Percentiles rank a stretch among this genome's conserved stretches.
Evolutionary conservation across 92 coral and sea anemone species (phyloP).

Genomic region (Porites lobata): DNA sequence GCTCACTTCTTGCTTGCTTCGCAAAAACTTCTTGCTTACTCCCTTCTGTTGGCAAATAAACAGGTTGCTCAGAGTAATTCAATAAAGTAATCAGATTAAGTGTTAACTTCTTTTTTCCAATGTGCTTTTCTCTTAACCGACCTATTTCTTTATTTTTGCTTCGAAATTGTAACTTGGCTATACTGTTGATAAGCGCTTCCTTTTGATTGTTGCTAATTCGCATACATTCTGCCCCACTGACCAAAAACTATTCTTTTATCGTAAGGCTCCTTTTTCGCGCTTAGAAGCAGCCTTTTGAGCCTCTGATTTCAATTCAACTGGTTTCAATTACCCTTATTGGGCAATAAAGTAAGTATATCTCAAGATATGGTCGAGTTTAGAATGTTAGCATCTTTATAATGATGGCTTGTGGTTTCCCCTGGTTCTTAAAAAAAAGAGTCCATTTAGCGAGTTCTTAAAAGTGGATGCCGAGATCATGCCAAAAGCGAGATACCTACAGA

Average conservation of each 20-base stretch:
- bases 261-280: not conserved
- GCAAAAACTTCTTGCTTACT: not conserved
- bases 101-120: too few relatives aligned
- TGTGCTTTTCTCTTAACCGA: too few relatives aligned
- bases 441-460: conserved; percentile 23
- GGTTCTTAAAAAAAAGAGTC: not conserved
- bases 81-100: too few relatives aligned
- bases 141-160: too few relatives aligned
- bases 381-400: not conserved
- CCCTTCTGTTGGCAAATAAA: too few relatives aligned
- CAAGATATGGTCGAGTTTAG: not conserved
- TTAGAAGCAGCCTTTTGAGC: not conserved
- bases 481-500: not conserved
- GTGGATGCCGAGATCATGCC: not conserved
- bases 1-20: too few relatives aligned
- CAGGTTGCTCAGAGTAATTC: too few relatives aligned
- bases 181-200: too few relatives aligned
- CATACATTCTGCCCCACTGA: not conserved
- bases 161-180: too few relatives aligned
- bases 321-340: not conserved
- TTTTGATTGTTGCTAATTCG: not conserved
- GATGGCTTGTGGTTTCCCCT: conserved; percentile 34
- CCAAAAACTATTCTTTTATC: too few relatives aligned
- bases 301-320: not conserved
- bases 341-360: not conserved